Conservation (phyloP, 2,888 invertebrate genomes). For the Athripsodes cinereus region DNA sequence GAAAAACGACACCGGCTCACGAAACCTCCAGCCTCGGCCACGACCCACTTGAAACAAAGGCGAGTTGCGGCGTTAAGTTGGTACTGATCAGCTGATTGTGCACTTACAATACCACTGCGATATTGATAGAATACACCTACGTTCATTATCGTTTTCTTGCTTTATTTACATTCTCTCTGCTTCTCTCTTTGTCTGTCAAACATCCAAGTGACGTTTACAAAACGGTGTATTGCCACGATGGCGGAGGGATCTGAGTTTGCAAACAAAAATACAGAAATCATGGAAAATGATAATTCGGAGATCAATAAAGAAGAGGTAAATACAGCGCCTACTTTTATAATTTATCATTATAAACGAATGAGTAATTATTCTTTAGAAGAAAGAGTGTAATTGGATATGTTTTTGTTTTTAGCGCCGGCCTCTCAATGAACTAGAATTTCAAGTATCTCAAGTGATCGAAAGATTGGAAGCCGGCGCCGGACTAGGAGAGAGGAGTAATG, state of each 20-base stretch:
- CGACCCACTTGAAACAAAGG: constrained; percentile 23
- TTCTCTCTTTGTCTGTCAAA: constrained; percentile 15
- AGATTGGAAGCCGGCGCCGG: constrained; percentile 62
- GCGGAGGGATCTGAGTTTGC: constrained; percentile 19
- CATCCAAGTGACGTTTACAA: constrained; percentile 24
- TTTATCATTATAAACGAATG: background rate
- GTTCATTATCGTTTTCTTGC: constrained; percentile 9
- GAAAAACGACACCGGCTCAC: constrained; percentile 13
- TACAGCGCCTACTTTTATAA: no score
- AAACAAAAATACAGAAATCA: constrained; percentile 14
- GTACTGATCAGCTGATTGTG: constrained; percentile 21
- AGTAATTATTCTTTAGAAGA: constrained; percentile 36
- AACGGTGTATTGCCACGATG: constrained; percentile 20
- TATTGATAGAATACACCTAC: constrained; percentile 10
- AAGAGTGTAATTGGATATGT: background rate
- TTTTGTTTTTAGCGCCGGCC: constrained; percentile 49
- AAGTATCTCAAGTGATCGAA: constrained; percentile 67
- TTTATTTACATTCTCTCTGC: constrained; percentile 10
- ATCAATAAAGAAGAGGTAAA: constrained; percentile 13
- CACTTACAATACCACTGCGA: background rate
- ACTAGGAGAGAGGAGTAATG: constrained; percentile 40
- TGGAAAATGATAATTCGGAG: constrained; percentile 17
- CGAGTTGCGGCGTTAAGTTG: constrained; percentile 17
- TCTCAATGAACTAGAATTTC: constrained; percentile 60
- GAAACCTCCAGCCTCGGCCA: constrained; percentile 9